Base-by-base conservation (phyloP, 1,140 invertebrate genomes). In the Stegodyphus dumicola region DNA sequence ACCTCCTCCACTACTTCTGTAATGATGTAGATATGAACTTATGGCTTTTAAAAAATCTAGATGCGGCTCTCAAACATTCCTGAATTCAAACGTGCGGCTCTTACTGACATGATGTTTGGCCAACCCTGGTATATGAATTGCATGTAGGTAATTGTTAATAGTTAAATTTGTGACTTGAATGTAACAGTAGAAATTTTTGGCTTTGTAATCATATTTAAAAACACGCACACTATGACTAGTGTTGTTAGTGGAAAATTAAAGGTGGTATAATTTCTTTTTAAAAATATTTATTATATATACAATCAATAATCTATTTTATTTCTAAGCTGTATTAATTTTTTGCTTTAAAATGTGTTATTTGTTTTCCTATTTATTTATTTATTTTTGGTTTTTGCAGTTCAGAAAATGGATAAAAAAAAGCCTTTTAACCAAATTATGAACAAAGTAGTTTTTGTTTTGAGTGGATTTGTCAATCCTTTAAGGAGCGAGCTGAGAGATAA, bases 401-500 rank as follows among this genome's bases (percentile, higher is more conserved):
- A 76, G 67, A 76, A 33, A 33, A 33, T 33, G 33, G 33, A 33
- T 33, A 33, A 89, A 7, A 87, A 81, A 78, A 92, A 92, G 89
- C 92, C 92, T 3, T 94, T 94, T 87, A 89, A 90, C 85, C 89
- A 92, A 86, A 88, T 95, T 48, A 91, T 95, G 89, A 91, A 92
- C 67, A 93, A 92, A 66, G 95, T 96, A 49, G 92, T 93, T 15
- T 93, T 97, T 91, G 94, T 94, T 5, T 92, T 98, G 76, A 97
- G 95, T 91, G 96, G 96, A 0, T 97, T 95, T 91, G 92, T 94
- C 90, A 96, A 98, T 92, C 96, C 96, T 2, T 91, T 93, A 87
- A 92, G 96, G 67, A 92, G 91, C 4, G 91, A 93, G 73, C 88
- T 97, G 48, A 91, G 96, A 66, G 92, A 93, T 71, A 93, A 92